Percentiles rank a stretch among this genome's conserved stretches.
Conservation (phyloP, 2,888 invertebrate genomes). For the Melipona bicolor region DNA sequence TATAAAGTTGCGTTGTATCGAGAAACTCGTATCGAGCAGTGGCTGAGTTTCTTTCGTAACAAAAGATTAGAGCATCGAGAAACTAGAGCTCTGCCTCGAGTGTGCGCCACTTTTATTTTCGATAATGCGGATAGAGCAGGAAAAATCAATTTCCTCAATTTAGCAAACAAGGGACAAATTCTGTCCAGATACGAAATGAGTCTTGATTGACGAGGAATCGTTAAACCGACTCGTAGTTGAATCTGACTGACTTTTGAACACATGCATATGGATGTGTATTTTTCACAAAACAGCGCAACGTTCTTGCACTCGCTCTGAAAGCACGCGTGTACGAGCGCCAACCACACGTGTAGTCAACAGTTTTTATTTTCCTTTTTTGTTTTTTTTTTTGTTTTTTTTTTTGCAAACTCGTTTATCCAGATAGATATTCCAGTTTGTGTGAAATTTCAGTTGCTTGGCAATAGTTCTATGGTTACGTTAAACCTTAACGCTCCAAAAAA, state of each 20-base stretch:
- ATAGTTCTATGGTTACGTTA: not conserved
- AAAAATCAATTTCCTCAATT: slow-evolving; percentile 70
- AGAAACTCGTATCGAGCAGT: slow-evolving; percentile 2
- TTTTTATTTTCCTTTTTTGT: not conserved
- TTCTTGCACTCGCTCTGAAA: slow-evolving; percentile 11
- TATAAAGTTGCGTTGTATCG: slow-evolving; percentile 38
- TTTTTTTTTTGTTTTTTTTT: not conserved
- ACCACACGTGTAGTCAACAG: slow-evolving; percentile 7
- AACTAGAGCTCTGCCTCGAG: slow-evolving; percentile 11
- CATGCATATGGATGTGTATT: slow-evolving; percentile 59
- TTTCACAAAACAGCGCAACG: slow-evolving; percentile 51
- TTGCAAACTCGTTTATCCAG: not conserved
- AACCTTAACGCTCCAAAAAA: slow-evolving; percentile 1
- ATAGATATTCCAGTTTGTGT: not conserved
- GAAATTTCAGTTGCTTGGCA: slow-evolving; percentile 1
- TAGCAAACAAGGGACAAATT: slow-evolving; percentile 45
- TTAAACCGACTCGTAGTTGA: slow-evolving; percentile 77
- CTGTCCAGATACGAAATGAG: slow-evolving; percentile 63
- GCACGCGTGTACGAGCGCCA: slow-evolving; percentile 1
- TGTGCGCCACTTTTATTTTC: not conserved
- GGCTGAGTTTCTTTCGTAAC: slow-evolving; percentile 6
- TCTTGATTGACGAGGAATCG: slow-evolving; percentile 74
- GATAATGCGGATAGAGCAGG: slow-evolving; percentile 26
- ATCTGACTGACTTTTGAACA: slow-evolving; percentile 76
- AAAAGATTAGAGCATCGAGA: not conserved